A percentile compares a stretch with the other conserved stretches of the same genome.
These are phyloP conservation scores for Falco punctatus DNA, from an alignment of 2,113 vertebrate species.

Conservation along the genomic window DNA sequence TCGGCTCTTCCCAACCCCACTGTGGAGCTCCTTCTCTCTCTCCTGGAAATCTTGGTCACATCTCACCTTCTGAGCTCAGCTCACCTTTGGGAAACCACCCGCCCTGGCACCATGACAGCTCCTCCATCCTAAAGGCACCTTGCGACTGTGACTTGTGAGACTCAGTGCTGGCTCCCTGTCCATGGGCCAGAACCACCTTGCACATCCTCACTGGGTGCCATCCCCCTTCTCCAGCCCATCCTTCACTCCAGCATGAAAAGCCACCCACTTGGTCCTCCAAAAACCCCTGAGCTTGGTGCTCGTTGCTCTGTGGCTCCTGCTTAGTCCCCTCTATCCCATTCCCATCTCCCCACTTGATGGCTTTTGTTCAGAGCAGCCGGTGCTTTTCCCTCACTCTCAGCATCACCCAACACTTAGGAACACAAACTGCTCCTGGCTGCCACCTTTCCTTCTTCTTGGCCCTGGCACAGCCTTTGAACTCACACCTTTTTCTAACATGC, in stretches of 20 bases:
- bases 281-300: accelerated
- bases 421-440: neutral
- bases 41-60: neutral
- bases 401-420: neutral
- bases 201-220: neutral
- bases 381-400: neutral
- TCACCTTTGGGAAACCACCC: neutral
- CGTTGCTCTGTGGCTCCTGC: neutral
- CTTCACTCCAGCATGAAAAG: neutral
- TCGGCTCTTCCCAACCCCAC: neutral
- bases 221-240: neutral
- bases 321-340: neutral
- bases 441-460: neutral
- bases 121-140: neutral
- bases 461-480: neutral
- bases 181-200: neutral
- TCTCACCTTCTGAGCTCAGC: neutral
- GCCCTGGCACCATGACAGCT: neutral
- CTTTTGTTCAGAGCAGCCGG: neutral
- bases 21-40: neutral
- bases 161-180: neutral
- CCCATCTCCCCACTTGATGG: neutral
- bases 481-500: neutral
- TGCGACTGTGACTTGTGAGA: accelerated
- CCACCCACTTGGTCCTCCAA: neutral